These are phyloP conservation scores for Peromyscus aztecus DNA, from an alignment of 2,797 vertebrate genomes.

Conservation along the genomic window DNA sequence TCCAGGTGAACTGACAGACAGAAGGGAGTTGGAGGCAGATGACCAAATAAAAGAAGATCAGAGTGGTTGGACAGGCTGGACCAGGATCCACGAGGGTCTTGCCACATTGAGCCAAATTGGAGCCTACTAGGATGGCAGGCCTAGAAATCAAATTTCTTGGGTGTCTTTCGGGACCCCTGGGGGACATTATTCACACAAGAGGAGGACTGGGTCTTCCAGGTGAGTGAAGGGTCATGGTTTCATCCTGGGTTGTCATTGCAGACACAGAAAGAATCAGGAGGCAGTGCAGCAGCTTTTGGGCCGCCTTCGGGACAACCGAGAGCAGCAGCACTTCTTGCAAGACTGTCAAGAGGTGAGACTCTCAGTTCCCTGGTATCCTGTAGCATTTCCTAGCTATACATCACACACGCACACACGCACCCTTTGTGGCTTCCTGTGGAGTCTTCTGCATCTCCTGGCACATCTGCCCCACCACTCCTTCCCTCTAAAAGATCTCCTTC, in stretches of 20 bases:
- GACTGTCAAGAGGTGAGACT: slow-evolving; percentile 95
- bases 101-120: not conserved
- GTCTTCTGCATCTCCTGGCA: not conserved
- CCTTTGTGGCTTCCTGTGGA: not conserved
- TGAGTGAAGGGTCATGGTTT: not conserved
- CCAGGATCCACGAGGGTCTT: not conserved
- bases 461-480: rapidly evolving
- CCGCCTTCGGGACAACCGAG: slow-evolving; percentile 95
- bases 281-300: slow-evolving; percentile 92
- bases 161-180: not conserved
- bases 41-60: not conserved
- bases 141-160: not conserved
- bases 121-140: not conserved
- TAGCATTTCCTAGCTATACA: not conserved
- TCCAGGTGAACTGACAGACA: not conserved
- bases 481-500: not conserved
- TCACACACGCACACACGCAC: not conserved
- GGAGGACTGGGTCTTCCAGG: not conserved
- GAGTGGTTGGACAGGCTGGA: too few species aligned
- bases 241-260: slow-evolving; percentile 68
- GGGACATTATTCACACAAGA: not conserved
- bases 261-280: slow-evolving; percentile 93
- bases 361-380: rapidly evolving
- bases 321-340: slow-evolving; percentile 96
- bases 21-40: not conserved